Conservation (phyloP, 2,113 vertebrate species). For the Callithrix jacchus region DNA sequence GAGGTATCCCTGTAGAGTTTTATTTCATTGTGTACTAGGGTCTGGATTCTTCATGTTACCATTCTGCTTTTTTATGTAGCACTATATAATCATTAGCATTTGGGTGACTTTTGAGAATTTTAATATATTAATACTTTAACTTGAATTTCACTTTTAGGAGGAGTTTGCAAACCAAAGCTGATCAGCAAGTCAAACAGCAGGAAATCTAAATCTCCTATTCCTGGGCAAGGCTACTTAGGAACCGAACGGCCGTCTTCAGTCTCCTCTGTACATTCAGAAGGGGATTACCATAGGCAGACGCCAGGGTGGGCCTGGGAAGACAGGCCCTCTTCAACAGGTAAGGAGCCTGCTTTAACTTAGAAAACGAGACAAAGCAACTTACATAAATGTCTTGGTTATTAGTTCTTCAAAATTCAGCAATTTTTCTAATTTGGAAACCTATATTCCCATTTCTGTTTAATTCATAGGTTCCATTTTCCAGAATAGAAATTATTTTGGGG, state of each 20-base stretch:
- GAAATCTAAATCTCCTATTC: constrained; percentile 96
- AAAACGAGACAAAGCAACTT: neutral
- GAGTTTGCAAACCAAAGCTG: constrained; percentile 92
- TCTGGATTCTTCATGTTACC: neutral
- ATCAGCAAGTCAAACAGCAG: constrained; percentile 91
- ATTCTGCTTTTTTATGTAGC: neutral
- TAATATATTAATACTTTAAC: neutral
- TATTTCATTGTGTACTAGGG: neutral
- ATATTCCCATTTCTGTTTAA: neutral
- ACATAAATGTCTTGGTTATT: neutral
- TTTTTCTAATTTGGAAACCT: neutral
- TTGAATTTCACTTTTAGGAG: constrained; percentile 78
- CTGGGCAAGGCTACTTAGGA: constrained; percentile 92
- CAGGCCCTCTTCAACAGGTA: constrained; percentile 95
- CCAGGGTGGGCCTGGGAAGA: constrained; percentile 98
- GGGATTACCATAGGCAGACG: constrained; percentile 96
- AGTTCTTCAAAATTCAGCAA: neutral
- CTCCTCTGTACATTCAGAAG: constrained; percentile 98
- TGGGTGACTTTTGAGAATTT: neutral
- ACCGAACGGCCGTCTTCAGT: constrained; percentile 95
- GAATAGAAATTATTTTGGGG: neutral
- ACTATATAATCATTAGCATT: neutral
- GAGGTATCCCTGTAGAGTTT: neutral
- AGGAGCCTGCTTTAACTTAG: constrained; percentile 40
- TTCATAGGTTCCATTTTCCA: neutral